Evolutionary conservation across 2,888 invertebrate genomes (phyloP).

Genomic region (Brenthis ino): DNA sequence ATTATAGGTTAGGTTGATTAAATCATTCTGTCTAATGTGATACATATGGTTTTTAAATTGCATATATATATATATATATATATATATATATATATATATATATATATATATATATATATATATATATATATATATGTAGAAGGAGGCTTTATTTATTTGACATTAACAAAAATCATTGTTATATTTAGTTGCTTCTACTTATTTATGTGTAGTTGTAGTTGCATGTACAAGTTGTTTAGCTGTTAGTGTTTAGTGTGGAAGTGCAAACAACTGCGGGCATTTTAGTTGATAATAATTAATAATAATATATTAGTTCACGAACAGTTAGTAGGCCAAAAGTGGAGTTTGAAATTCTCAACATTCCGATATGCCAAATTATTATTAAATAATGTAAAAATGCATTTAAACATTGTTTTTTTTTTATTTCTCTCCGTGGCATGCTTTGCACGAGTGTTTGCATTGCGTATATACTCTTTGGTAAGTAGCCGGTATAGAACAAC

Average conservation of each 20-base stretch:
- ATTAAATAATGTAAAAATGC: constrained; percentile 48
- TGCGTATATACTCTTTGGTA: constrained; percentile 25
- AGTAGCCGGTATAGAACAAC: constrained; percentile 45
- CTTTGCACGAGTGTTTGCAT: constrained; percentile 38
- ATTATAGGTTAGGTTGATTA: constrained; percentile 78
- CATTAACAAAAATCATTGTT: constrained; percentile 22
- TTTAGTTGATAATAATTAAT: constrained; percentile 21
- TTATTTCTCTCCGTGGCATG: constrained; percentile 24
- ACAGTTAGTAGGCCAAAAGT: constrained; percentile 52
- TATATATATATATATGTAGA: constrained; percentile 54
- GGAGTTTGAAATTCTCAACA: constrained; percentile 65
- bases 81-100: too few relatives aligned
- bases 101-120: too few relatives aligned
- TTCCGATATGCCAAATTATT: constrained; percentile 78
- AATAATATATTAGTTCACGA: constrained; percentile 30
- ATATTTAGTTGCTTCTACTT: constrained; percentile 27
- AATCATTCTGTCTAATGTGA: constrained; percentile 68
- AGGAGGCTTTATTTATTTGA: constrained; percentile 41
- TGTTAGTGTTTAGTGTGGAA: constrained; percentile 9
- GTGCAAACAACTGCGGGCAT: not conserved
- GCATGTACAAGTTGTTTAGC: constrained; percentile 8
- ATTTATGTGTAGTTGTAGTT: constrained; percentile 12
- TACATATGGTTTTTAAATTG: constrained; percentile 56
- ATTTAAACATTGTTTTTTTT: constrained; percentile 43
- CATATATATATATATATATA: constrained; percentile 61